Conservation (phyloP, 2,113 vertebrate genomes). For the Trematomus loennbergii region DNA sequence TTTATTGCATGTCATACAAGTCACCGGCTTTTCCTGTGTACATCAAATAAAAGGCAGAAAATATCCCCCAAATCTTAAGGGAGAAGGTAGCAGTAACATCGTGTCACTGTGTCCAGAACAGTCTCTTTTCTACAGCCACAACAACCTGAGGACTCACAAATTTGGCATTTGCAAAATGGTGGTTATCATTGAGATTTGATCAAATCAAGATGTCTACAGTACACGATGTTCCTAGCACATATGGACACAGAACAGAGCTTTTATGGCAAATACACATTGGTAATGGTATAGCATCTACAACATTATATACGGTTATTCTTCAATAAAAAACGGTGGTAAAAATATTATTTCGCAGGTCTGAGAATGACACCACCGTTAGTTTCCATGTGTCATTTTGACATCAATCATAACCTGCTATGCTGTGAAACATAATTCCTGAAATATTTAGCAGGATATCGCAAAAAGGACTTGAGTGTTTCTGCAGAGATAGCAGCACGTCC, state of each 20-base stretch:
- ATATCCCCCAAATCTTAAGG: slow-evolving; percentile 36
- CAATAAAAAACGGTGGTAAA: too few relatives aligned
- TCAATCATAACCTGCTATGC: fast-evolving
- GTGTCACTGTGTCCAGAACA: slow-evolving; percentile 24
- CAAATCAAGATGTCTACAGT: fast-evolving
- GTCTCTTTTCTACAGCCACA: slow-evolving; percentile 16
- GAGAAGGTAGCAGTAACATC: slow-evolving; percentile 29
- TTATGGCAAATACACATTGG: not conserved
- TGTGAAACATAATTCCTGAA: not conserved
- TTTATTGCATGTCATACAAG: slow-evolving; percentile 37
- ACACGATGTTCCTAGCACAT: not conserved
- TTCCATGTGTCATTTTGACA: too few relatives aligned
- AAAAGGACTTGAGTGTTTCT: not conserved
- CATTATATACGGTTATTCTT: not conserved
- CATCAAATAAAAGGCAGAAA: slow-evolving; percentile 47
- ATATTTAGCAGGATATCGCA: not conserved
- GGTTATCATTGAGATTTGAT: too few relatives aligned
- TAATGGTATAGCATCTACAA: not conserved
- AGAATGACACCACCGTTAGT: not conserved
- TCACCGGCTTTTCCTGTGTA: slow-evolving; percentile 13
- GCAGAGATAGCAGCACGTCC: slow-evolving; percentile 2
- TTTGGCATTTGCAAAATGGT: too few relatives aligned
- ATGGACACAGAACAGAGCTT: not conserved
- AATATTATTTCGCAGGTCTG: not conserved
- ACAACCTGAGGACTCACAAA: not conserved